These are phyloP conservation scores for Phlogophora meticulosa DNA, from an alignment of 2,888 invertebrate species.

Conservation along the genomic window DNA sequence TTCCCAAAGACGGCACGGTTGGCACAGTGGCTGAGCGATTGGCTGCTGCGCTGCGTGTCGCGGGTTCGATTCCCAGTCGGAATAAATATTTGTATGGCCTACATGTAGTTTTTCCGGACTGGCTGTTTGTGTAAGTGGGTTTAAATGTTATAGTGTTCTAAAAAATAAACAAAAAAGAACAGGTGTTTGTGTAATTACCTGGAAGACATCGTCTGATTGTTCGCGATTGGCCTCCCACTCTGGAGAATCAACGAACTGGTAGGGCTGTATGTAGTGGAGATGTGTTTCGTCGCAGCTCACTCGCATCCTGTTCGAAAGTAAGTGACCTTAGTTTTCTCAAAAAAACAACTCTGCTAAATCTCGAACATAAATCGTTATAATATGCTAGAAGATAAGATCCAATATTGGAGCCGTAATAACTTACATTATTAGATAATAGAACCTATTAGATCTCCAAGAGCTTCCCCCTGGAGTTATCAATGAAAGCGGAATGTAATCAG, in stretches of 20 bases:
- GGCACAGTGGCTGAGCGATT: too few species aligned
- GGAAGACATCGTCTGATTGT: conserved; percentile 94
- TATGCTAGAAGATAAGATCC: conserved; percentile 10
- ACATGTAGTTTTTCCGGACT: too few species aligned
- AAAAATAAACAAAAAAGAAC: too few species aligned
- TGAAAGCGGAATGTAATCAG: conserved; percentile 25
- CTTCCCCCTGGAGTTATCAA: conserved; percentile 37
- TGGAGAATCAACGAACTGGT: conserved; percentile 97
- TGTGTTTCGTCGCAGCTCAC: conserved; percentile 96
- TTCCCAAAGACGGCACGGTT: too few species aligned
- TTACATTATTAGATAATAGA: conserved; percentile 40
- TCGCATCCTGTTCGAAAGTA: conserved; percentile 91
- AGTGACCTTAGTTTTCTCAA: conserved; percentile 23
- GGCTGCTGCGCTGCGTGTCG: too few species aligned
- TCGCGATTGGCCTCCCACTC: conserved; percentile 96
- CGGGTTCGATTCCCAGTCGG: too few species aligned
- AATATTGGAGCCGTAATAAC: conserved; percentile 36
- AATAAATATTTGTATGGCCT: too few species aligned
- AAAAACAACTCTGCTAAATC: not conserved
- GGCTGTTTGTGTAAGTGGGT: too few species aligned
- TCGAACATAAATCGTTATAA: conserved; percentile 23
- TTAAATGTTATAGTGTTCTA: too few species aligned
- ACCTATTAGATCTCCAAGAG: conserved; percentile 20
- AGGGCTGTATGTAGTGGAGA: conserved; percentile 94
- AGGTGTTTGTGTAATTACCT: conserved; percentile 88